Conservation (phyloP, 1,140 invertebrate species). For the Spodoptera litura region DNA sequence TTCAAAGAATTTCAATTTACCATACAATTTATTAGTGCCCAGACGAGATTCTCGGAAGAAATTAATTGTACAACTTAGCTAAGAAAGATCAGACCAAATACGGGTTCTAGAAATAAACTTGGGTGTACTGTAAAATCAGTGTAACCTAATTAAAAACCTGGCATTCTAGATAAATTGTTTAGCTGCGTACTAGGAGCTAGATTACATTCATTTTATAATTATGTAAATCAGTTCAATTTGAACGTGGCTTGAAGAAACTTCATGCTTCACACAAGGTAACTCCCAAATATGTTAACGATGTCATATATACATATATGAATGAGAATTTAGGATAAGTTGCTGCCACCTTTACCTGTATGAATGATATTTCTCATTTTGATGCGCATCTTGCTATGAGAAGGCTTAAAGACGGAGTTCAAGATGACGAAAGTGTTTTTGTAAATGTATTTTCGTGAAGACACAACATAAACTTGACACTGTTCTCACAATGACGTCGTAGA, state of each 20-base stretch:
- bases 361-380: constrained; percentile 33
- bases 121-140: constrained; percentile 12
- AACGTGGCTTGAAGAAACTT: constrained; percentile 19
- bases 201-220: constrained; percentile 37
- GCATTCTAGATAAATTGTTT: constrained; percentile 43
- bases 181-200: constrained; percentile 11
- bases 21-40: too few species aligned
- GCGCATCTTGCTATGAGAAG: constrained; percentile 12
- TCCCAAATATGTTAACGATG: constrained; percentile 39
- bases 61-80: too few species aligned
- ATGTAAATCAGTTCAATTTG: constrained; percentile 36
- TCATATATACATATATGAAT: constrained; percentile 40
- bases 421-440: background rate
- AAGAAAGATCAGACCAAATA: background rate
- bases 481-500: too few species aligned
- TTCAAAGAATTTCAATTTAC: too few species aligned
- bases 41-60: too few species aligned
- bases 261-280: constrained; percentile 31
- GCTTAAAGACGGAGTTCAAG: background rate
- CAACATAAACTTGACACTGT: too few species aligned
- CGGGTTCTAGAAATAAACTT: background rate
- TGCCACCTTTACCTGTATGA: constrained; percentile 24
- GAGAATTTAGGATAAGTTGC: constrained; percentile 31
- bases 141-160: constrained; percentile 12
- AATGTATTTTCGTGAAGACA: too few species aligned